These are phyloP conservation scores for Drosophila parabipectinata DNA, from an alignment of 1,140 invertebrate genomes.

Conservation along the genomic window DNA sequence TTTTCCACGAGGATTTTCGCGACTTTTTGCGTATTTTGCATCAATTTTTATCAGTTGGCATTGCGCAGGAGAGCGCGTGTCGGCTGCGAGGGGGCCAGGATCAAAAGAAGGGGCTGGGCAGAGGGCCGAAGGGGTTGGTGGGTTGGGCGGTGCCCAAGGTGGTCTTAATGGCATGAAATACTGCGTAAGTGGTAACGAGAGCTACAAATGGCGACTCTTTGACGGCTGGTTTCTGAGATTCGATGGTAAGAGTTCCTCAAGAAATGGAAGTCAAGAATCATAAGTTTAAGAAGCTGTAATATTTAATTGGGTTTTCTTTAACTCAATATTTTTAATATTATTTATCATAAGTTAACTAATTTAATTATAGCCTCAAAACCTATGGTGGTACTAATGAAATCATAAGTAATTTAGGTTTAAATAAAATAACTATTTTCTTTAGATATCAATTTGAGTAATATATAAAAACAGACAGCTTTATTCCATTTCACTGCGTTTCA, in stretches of 20 bases:
- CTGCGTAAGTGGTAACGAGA: conserved; percentile 67
- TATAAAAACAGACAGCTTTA: too few species aligned
- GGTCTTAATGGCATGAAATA: conserved; percentile 66
- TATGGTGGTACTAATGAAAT: too few species aligned
- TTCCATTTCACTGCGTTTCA: too few species aligned
- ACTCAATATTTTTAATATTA: too few species aligned
- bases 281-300: background rate
- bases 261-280: background rate
- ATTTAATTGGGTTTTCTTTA: too few species aligned
- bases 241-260: conserved; percentile 3
- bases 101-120: background rate
- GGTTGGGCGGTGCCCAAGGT: conserved; percentile 9
- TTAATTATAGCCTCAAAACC: too few species aligned
- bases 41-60: conserved; percentile 81
- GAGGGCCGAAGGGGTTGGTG: background rate
- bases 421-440: too few species aligned
- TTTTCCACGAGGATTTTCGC: conserved; percentile 84
- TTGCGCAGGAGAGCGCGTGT: conserved; percentile 34
- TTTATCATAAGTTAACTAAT: too few species aligned
- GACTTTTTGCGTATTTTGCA: conserved; percentile 83
- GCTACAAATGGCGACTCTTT: conserved; percentile 49
- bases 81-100: background rate
- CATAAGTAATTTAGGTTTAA: too few species aligned
- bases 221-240: conserved; percentile 32
- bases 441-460: too few species aligned